phyloP scores from a whole-genome alignment of 1,140 invertebrate genomes.

The Nasonia giraulti region DNA sequence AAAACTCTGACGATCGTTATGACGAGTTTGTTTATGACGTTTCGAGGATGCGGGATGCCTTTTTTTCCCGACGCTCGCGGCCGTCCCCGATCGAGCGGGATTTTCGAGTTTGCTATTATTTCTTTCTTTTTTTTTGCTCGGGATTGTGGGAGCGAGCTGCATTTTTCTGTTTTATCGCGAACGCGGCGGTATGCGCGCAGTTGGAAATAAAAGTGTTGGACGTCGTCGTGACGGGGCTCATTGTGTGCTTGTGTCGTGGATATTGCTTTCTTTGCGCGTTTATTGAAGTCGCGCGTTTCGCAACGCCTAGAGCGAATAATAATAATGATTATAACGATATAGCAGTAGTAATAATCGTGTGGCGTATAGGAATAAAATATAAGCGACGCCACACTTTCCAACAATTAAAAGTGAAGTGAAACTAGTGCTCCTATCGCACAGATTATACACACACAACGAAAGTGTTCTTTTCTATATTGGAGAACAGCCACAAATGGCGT shows the following conservation, averaged over 20 bases:
- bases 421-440: not conserved
- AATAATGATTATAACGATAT: not conserved
- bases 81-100: not conserved
- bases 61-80: not conserved
- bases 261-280: not conserved
- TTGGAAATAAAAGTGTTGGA: not conserved
- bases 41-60: not conserved
- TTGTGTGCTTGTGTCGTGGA: not conserved
- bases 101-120: not conserved
- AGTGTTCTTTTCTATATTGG: not conserved
- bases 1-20: not conserved
- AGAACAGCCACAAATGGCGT: too few species aligned
- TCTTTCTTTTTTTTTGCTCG: not conserved
- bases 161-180: not conserved
- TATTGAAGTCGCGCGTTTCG: slow-evolving; percentile 2
- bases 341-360: not conserved
- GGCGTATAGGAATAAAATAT: not conserved
- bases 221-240: too few species aligned
- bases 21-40: slow-evolving; percentile 12
- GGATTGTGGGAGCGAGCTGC: too few species aligned
- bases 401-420: slow-evolving; percentile 22
- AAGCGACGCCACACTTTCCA: slow-evolving; percentile 11
- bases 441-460: not conserved
- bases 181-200: not conserved
- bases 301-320: not conserved